A percentile compares a stretch with the other conserved stretches of the same genome.
phyloP scores from a whole-genome alignment of 2,888 invertebrate species.

The Tiliacea citrago region DNA sequence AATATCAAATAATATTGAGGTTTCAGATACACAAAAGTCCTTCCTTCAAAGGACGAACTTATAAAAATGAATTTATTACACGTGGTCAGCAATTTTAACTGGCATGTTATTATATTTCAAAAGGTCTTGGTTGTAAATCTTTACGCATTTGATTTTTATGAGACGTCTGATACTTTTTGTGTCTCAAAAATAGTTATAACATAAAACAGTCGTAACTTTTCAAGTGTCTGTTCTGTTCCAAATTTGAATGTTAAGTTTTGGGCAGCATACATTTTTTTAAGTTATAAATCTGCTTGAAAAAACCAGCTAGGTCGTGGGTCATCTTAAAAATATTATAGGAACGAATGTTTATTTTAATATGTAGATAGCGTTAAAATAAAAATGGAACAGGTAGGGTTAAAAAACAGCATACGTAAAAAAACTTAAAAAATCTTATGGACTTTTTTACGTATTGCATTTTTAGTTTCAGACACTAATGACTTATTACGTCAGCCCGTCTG shows the following conservation, averaged over 20 bases:
- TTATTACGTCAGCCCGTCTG: slow-evolving; percentile 5
- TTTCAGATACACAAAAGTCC: slow-evolving; percentile 71
- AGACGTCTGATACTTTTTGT: slow-evolving; percentile 77
- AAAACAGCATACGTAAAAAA: neutral
- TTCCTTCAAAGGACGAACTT: slow-evolving; percentile 70
- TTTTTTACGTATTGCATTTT: neutral
- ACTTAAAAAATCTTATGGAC: neutral
- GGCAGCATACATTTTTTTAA: neutral
- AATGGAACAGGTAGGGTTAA: neutral
- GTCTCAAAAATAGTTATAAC: slow-evolving; percentile 66
- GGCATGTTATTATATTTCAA: slow-evolving; percentile 88
- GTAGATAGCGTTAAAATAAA: neutral
- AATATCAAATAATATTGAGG: slow-evolving; percentile 74
- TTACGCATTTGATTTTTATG: slow-evolving; percentile 86
- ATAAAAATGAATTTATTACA: slow-evolving; percentile 84
- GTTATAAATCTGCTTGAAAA: slow-evolving; percentile 1
- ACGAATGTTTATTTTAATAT: neutral
- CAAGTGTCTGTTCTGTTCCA: slow-evolving; percentile 36
- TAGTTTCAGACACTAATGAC: slow-evolving; percentile 25
- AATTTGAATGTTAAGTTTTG: slow-evolving; percentile 34
- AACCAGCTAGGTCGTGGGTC: neutral
- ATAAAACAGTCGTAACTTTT: slow-evolving; percentile 59
- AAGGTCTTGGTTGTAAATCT: slow-evolving; percentile 85
- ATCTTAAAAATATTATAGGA: neutral
- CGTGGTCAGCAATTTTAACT: slow-evolving; percentile 83